A percentile compares a stretch with the other conserved stretches of the same genome.
These are phyloP conservation scores for Drosophila multiciliata DNA, from an alignment of 2,888 invertebrate genomes.

Conservation along the genomic window DNA sequence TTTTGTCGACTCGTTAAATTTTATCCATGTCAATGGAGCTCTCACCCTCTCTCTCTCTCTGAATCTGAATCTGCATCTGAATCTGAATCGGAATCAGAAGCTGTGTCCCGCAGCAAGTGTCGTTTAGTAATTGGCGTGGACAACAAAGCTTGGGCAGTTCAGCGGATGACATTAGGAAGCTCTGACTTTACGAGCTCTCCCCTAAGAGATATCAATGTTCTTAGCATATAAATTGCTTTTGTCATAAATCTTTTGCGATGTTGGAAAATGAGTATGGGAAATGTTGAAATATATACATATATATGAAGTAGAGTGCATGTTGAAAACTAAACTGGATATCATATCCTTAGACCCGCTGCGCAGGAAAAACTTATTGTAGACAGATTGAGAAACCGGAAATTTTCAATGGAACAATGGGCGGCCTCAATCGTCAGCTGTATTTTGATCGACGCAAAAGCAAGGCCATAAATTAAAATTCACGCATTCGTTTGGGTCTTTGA, in stretches of 20 bases:
- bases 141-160: conserved; percentile 38
- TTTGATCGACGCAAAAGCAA: conserved; percentile 41
- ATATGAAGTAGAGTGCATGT: conserved; percentile 4
- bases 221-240: conserved; percentile 58
- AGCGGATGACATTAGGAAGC: conserved; percentile 40
- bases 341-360: conserved; percentile 16
- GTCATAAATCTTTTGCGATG: conserved; percentile 56
- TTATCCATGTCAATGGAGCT: conserved; percentile 50
- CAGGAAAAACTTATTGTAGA: conserved; percentile 1
- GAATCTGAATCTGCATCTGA: background rate
- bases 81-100: conserved; percentile 12
- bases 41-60: background rate
- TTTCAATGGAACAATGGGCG: conserved; percentile 21
- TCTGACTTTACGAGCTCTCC: conserved; percentile 36
- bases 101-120: conserved; percentile 27
- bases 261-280: conserved; percentile 54
- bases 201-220: conserved; percentile 46
- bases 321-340: conserved; percentile 46
- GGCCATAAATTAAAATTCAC: conserved; percentile 58
- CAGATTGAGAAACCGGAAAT: conserved; percentile 22
- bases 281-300: conserved; percentile 12
- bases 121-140: conserved; percentile 61
- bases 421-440: conserved; percentile 55
- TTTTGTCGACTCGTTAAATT: conserved; percentile 69
- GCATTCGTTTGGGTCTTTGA: conserved; percentile 20